Evolutionary conservation across 92 coral and sea anemone species (phyloP).

Genomic region (Porites rus): DNA sequence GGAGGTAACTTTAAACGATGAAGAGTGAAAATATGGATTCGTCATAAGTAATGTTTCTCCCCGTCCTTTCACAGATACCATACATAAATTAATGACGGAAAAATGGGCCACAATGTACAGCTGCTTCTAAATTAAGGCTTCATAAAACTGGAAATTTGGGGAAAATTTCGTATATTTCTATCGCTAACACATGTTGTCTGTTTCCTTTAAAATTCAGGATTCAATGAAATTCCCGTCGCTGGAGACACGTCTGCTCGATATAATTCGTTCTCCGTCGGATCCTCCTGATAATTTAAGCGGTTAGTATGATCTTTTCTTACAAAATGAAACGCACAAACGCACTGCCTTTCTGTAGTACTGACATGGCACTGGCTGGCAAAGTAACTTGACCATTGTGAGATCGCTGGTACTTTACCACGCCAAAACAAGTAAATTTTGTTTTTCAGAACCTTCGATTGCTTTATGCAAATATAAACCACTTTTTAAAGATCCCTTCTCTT

Average conservation of each 20-base stretch:
- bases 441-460: constrained; percentile 17
- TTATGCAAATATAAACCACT: constrained; percentile 26
- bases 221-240: constrained; percentile 94
- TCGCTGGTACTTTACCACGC: neutral
- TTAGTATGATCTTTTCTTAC: constrained; percentile 63
- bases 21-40: constrained; percentile 39
- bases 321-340: constrained; percentile 21
- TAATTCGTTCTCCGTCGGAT: constrained; percentile 96
- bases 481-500: constrained; percentile 4
- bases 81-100: constrained; percentile 94
- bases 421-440: constrained; percentile 8
- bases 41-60: constrained; percentile 50
- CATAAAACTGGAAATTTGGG: constrained; percentile 40
- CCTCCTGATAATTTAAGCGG: constrained; percentile 97
- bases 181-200: constrained; percentile 46
- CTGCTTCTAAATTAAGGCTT: constrained; percentile 76
- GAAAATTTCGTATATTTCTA: constrained; percentile 11
- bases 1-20: constrained; percentile 18
- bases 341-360: neutral
- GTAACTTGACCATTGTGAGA: constrained; percentile 8
- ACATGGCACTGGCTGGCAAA: constrained; percentile 12
- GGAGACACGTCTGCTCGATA: constrained; percentile 96
- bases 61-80: constrained; percentile 71
- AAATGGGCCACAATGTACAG: constrained; percentile 72
- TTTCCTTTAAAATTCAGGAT: constrained; percentile 67